Percentiles rank a stretch among this genome's conserved stretches.
phyloP scores from a whole-genome alignment of 2,888 invertebrate genomes.

The Drosophila tanythrix region DNA sequence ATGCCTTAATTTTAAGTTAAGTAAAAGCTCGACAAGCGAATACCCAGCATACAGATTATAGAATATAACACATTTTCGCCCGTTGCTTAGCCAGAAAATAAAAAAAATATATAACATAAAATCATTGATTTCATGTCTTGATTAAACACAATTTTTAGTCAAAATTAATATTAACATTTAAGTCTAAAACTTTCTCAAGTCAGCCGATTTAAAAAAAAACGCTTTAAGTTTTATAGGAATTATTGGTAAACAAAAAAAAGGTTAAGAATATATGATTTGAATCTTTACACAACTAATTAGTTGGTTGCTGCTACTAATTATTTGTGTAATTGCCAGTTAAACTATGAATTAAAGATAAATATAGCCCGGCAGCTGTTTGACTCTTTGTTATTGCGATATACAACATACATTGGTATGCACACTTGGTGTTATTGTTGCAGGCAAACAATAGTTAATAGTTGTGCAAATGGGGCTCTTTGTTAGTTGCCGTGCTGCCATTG shows the following conservation, averaged over 20 bases:
- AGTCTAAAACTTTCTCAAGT: neutral
- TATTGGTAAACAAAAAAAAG: neutral
- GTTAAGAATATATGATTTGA: neutral
- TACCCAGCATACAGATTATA: neutral
- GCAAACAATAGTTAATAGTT: conserved; percentile 18
- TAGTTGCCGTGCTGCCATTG: neutral
- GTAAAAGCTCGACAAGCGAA: neutral
- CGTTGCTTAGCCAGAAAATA: neutral
- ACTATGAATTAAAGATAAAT: conserved; percentile 1
- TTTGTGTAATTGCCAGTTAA: conserved; percentile 1
- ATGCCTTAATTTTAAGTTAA: neutral
- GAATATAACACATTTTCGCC: too few relatives aligned
- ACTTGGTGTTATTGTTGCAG: neutral
- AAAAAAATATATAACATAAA: neutral
- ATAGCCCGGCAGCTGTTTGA: conserved; percentile 4
- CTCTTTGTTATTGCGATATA: neutral
- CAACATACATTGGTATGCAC: neutral
- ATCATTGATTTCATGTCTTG: neutral
- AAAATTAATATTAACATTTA: neutral
- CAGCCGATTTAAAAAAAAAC: neutral
- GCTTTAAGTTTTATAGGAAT: neutral
- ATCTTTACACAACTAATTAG: neutral
- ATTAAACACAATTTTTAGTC: neutral
- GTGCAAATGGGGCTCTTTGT: conserved; percentile 2
- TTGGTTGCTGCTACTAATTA: neutral